phyloP scores from a whole-genome alignment of 2,113 vertebrate genomes.

The Panurus biarmicus region DNA sequence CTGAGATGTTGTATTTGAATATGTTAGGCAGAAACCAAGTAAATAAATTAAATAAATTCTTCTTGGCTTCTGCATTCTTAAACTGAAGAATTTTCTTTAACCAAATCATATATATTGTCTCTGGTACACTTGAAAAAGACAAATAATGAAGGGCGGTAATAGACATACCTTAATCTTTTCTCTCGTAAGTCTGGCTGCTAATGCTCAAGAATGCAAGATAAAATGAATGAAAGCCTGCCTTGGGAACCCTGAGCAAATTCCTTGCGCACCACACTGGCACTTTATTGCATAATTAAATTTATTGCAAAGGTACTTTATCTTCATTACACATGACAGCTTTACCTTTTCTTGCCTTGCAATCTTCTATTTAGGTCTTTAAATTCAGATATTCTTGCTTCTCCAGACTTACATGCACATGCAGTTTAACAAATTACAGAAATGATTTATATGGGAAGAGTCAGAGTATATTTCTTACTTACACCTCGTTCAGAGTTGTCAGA shows the following conservation, averaged over 20 bases:
- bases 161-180: conserved; percentile 41
- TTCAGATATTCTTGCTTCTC: neutral
- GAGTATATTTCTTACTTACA: neutral
- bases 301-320: conserved; percentile 65
- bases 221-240: conserved; percentile 33
- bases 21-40: neutral
- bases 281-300: conserved; percentile 67
- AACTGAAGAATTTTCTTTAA: conserved; percentile 33
- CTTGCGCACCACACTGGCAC: conserved; percentile 41
- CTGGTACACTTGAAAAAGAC: neutral
- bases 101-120: neutral
- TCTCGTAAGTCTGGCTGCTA: conserved; percentile 43
- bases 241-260: conserved; percentile 57
- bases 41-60: conserved; percentile 18
- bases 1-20: neutral
- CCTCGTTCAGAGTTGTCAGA: conserved; percentile 30
- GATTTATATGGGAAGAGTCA: neutral
- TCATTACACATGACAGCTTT: conserved; percentile 62
- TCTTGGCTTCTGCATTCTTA: conserved; percentile 48
- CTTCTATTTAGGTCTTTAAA: conserved; percentile 20
- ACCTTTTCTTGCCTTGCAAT: neutral
- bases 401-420: neutral
- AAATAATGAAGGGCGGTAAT: neutral
- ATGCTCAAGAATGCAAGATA: conserved; percentile 46
- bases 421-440: neutral